phyloP scores from a whole-genome alignment of 2,797 vertebrate genomes.

The Liparis tanakae region DNA sequence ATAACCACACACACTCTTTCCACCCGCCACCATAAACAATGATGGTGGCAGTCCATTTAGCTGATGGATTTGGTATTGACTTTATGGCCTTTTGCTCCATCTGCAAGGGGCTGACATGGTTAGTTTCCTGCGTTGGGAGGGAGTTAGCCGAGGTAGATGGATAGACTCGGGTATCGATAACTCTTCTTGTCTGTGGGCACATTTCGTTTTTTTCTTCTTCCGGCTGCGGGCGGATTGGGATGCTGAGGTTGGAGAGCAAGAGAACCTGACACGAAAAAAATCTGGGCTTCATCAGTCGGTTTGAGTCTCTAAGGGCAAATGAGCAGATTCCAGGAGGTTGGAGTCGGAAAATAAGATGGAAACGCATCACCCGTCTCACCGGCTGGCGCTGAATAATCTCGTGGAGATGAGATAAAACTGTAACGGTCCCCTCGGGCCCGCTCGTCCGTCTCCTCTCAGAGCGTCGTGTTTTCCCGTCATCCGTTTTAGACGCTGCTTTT shows the following conservation, averaged over 20 bases:
- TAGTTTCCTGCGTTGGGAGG: slow-evolving; percentile 68
- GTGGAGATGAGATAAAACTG: slow-evolving; percentile 37
- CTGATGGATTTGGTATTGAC: slow-evolving; percentile 79
- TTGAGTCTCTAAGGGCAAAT: slow-evolving; percentile 22
- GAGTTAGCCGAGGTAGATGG: slow-evolving; percentile 64
- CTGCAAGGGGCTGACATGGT: slow-evolving; percentile 73
- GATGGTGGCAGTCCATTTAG: slow-evolving; percentile 70
- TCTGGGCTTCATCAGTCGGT: slow-evolving; percentile 11
- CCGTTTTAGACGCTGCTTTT: slow-evolving; percentile 35
- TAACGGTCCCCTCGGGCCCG: slow-evolving; percentile 7
- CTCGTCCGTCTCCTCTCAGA: slow-evolving; percentile 8
- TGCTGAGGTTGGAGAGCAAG: slow-evolving; percentile 53
- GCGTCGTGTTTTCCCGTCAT: slow-evolving; percentile 36
- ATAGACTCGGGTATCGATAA: slow-evolving; percentile 73
- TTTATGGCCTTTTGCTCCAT: slow-evolving; percentile 73
- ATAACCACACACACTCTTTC: slow-evolving; percentile 22
- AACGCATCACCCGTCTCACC: slow-evolving; percentile 31
- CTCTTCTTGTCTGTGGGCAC: slow-evolving; percentile 53
- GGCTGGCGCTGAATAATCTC: slow-evolving; percentile 16
- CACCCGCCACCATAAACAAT: slow-evolving; percentile 64
- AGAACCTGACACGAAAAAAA: slow-evolving; percentile 15
- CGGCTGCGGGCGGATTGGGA: slow-evolving; percentile 21
- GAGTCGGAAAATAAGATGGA: slow-evolving; percentile 19
- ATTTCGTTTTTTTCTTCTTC: slow-evolving; percentile 58
- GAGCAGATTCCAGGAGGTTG: slow-evolving; percentile 12